These are phyloP conservation scores for Pitangus sulphuratus DNA, from an alignment of 2,797 vertebrate genomes.

Conservation along the genomic window DNA sequence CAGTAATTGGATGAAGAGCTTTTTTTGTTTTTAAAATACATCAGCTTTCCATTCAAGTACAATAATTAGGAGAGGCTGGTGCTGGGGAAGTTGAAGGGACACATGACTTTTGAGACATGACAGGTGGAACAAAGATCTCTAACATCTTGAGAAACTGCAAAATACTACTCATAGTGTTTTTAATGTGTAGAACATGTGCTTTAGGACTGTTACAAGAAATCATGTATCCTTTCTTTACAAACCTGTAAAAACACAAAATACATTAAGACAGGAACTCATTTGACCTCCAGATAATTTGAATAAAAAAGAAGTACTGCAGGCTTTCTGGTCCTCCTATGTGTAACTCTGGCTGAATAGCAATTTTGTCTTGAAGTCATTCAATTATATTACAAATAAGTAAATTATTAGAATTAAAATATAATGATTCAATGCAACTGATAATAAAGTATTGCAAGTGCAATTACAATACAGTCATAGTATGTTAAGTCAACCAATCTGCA, in stretches of 20 bases:
- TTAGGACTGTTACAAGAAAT: neutral
- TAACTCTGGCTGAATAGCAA: neutral
- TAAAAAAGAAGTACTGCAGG: neutral
- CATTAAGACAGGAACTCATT: neutral
- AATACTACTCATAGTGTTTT: neutral
- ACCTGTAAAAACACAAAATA: neutral
- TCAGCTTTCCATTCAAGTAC: neutral
- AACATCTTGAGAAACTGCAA: neutral
- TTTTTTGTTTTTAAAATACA: neutral
- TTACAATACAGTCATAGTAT: neutral
- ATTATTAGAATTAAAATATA: neutral
- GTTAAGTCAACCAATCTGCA: neutral
- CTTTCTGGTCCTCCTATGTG: neutral
- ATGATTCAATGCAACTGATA: neutral
- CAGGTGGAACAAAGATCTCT: neutral
- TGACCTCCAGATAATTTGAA: neutral
- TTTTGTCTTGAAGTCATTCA: neutral
- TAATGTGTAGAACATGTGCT: neutral
- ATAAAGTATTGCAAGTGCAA: neutral
- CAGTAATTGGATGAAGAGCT: neutral
- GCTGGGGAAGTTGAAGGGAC: neutral
- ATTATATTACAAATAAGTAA: neutral
- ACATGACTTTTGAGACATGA: rapidly evolving
- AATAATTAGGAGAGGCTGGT: neutral
- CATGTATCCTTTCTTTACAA: neutral